Percentiles rank a stretch among this genome's conserved stretches.
Evolutionary conservation across 1,140 invertebrate genomes (phyloP).

Genomic region (Centruroides vittatus): DNA sequence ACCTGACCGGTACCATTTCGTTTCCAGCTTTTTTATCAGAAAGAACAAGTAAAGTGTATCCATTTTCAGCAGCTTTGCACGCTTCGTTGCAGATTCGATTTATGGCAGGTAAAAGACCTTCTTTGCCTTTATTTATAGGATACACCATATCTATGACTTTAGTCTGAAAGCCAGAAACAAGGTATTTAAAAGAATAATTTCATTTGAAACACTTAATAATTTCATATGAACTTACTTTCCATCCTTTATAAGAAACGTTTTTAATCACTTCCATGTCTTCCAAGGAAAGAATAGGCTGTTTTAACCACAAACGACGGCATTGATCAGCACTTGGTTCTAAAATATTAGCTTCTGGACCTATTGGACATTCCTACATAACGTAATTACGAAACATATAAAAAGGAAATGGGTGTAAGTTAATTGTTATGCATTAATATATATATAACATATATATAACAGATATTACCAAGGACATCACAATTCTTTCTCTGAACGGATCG

Average conservation of each 20-base stretch:
- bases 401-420: no score
- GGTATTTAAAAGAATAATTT: no score
- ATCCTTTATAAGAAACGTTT: conserved; percentile 67
- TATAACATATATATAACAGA: no score
- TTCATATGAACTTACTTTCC: conserved; percentile 43
- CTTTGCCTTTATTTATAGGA: conserved; percentile 45
- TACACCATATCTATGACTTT: conserved; percentile 85
- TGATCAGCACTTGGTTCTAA: conserved; percentile 76
- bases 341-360: conserved; percentile 81
- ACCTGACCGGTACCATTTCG: conserved; percentile 31
- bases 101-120: conserved; percentile 60
- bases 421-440: no score
- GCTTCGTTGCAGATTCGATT: conserved; percentile 68
- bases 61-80: conserved; percentile 54
- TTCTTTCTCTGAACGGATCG: conserved; percentile 96
- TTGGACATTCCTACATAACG: conserved; percentile 35
- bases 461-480: conserved; percentile 88
- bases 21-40: conserved; percentile 65
- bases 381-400: neutral
- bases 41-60: conserved; percentile 75
- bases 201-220: no score
- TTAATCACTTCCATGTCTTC: conserved; percentile 78
- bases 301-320: conserved; percentile 82
- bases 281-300: conserved; percentile 87
- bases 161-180: conserved; percentile 30